Percentiles rank a stretch among this genome's conserved stretches.
Evolutionary conservation across 1,140 invertebrate species (phyloP).

Genomic region (Prorops nasuta): DNA sequence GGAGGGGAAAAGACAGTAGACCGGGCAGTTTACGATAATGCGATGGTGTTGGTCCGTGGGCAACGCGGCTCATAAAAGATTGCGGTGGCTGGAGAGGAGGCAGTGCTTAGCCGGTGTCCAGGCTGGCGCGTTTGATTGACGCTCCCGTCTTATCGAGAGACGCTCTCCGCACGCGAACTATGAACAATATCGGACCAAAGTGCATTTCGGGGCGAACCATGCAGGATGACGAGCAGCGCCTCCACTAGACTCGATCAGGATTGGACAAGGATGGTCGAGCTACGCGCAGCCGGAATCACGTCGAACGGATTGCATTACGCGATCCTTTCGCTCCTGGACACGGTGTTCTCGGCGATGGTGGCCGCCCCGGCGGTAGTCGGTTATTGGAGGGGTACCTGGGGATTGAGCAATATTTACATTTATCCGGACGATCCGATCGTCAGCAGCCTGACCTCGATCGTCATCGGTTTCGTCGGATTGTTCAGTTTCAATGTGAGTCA

Average conservation of each 20-base stretch:
- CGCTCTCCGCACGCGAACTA: neutral
- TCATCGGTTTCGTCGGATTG: conserved; percentile 68
- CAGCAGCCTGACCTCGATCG: conserved; percentile 66
- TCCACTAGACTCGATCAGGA: conserved; percentile 30
- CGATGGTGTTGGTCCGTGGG: conserved; percentile 41
- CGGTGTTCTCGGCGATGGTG: conserved; percentile 68
- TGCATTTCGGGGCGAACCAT: conserved; percentile 14
- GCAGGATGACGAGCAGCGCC: conserved; percentile 27
- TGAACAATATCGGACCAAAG: neutral
- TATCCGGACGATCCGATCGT: conserved; percentile 60
- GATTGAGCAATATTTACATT: conserved; percentile 72
- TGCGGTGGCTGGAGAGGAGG: conserved; percentile 43
- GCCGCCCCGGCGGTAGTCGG: conserved; percentile 77
- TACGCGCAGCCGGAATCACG: conserved; percentile 42
- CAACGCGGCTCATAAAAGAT: conserved; percentile 56
- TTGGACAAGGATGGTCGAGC: conserved; percentile 45
- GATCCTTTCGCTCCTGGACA: conserved; percentile 68
- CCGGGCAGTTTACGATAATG: conserved; percentile 39
- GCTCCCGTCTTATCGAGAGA: neutral
- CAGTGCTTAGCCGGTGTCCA: conserved; percentile 43
- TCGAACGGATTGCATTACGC: conserved; percentile 55
- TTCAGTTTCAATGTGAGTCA: conserved; percentile 69
- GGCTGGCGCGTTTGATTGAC: conserved; percentile 20
- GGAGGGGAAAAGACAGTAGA: neutral
- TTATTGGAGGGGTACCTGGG: conserved; percentile 85